Conservation (phyloP, 2,888 invertebrate genomes). For the Drosophila kambysellisi region DNA sequence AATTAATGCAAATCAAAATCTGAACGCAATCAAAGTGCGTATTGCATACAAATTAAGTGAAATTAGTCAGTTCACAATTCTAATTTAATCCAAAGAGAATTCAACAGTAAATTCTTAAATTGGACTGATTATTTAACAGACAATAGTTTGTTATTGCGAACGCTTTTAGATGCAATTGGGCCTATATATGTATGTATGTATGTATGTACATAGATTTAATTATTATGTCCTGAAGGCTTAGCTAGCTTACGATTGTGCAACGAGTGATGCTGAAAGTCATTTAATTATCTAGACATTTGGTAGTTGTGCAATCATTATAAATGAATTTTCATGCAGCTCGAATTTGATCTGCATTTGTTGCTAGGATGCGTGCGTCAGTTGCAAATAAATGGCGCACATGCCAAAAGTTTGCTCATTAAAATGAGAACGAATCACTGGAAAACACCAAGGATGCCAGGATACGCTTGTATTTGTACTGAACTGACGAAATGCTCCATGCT, state of each 20-base stretch:
- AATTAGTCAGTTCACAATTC: neutral
- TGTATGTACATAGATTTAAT: neutral
- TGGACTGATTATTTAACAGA: neutral
- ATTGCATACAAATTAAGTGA: neutral
- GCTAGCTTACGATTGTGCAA: conserved; percentile 4
- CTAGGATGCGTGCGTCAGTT: conserved; percentile 51
- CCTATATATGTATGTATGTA: neutral
- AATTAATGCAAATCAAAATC: neutral
- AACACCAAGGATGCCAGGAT: conserved; percentile 11
- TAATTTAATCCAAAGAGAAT: neutral
- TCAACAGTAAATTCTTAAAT: neutral
- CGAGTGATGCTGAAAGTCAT: conserved; percentile 8
- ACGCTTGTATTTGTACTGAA: neutral
- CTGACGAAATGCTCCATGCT: neutral
- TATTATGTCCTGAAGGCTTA: conserved; percentile 6
- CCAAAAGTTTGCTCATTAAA: conserved; percentile 76
- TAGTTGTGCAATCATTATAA: conserved; percentile 28
- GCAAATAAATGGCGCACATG: conserved; percentile 64
- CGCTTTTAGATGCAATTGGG: neutral
- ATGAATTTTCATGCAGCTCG: conserved; percentile 42
- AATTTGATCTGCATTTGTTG: conserved; percentile 46
- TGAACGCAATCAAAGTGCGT: neutral
- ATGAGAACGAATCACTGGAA: conserved; percentile 50
- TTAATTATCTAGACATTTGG: conserved; percentile 32
- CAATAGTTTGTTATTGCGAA: neutral